Base-by-base conservation (phyloP, 2,113 vertebrate species). In the Azemiops feae region DNA sequence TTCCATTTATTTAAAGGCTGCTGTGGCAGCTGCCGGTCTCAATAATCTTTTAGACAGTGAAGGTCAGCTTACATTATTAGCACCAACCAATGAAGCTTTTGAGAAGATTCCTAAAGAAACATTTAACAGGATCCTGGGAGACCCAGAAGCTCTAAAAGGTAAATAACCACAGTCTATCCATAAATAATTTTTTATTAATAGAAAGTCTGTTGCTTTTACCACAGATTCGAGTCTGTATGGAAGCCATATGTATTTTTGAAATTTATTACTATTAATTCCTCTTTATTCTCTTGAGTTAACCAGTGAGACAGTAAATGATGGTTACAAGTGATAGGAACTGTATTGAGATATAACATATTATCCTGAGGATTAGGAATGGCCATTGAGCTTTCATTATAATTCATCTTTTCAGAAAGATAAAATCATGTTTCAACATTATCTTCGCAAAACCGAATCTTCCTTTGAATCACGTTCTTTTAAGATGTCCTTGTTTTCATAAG, bases 41-140 rank as follows among this genome's bases (percentile, higher is more conserved):
- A 98, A 97, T 89, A 95, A 96, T 20, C 34, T 99, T 94, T 95
- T 99, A 53, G 98, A 99, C 90, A 96, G 91, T 0, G 97, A 98
- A 0, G 99, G 99, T 16, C 98, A 99, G 89, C 99, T 98, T 97
- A 99, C 99, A 0, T 91, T 99, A n/a, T 97, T 99, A 90, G 99
- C 99, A 87, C 99, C 99, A 0, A 99, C 99, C 94, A 99, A 99
- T 0, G 98, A 99, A 34, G 99, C 99, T 94, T 99, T 99, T 2
- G 97, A 98, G 96, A 99, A 99, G 96, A 99, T 99, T 94, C 98
- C 99, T 30, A 94, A 87, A n/a, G 98, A 98, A 92, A 99, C 98
- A 14, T 95, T 99, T 91, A 98, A 97, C 96, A 97, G 99, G 93
- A 99, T 99, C 94, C 96, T 99, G 86, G 99, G 98, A 85, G 99